Evolutionary conservation across 2,797 vertebrate species (phyloP).

Genomic region (Tenualosa thibaudeaui): DNA sequence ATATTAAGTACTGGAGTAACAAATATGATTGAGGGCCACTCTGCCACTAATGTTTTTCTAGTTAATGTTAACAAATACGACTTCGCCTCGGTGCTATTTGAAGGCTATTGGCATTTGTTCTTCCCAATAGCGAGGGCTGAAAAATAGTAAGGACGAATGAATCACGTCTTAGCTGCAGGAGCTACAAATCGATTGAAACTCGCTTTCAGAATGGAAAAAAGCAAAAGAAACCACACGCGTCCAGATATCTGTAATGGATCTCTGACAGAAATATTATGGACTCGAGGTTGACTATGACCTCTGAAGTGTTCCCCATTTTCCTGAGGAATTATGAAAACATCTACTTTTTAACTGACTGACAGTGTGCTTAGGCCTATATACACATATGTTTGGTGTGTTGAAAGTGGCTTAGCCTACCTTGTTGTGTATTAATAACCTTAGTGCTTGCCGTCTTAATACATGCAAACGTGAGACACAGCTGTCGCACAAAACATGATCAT

Average conservation of each 20-base stretch:
- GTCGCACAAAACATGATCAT: constrained; percentile 77
- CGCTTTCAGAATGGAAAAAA: constrained; percentile 36
- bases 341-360: too few relatives aligned
- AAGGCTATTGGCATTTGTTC: constrained; percentile 36
- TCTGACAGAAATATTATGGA: constrained; percentile 35
- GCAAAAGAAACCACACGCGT: constrained; percentile 24
- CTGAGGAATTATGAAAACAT: background rate
- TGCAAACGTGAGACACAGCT: constrained; percentile 89
- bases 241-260: constrained; percentile 46
- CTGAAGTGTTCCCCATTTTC: background rate
- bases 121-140: constrained; percentile 43
- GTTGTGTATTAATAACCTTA: constrained; percentile 78
- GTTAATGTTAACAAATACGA: constrained; percentile 44
- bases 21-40: background rate
- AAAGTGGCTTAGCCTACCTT: constrained; percentile 31
- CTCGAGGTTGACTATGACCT: background rate
- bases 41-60: background rate
- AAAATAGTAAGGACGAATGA: constrained; percentile 36
- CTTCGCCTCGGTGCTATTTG: constrained; percentile 34
- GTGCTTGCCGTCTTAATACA: constrained; percentile 90
- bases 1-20: background rate
- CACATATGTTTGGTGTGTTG: too few relatives aligned
- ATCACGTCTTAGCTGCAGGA: constrained; percentile 44
- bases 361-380: too few relatives aligned
- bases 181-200: constrained; percentile 57